Base-by-base conservation (phyloP, 2,888 invertebrate genomes). In the Nemotelus pantherinus region DNA sequence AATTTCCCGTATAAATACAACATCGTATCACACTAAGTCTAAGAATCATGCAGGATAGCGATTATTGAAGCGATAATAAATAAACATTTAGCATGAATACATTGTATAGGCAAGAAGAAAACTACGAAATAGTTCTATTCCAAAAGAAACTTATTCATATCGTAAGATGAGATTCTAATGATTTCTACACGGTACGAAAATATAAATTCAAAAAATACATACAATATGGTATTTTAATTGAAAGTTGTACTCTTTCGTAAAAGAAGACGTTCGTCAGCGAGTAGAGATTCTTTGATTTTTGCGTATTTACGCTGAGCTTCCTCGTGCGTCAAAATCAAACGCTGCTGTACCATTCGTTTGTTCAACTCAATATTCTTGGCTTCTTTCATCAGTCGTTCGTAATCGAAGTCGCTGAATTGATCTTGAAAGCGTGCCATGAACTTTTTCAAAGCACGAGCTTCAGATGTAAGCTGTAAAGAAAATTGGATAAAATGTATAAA, bases 271-370 rank as follows among this genome's bases (percentile, higher is more conserved):
- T 80, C 45, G 79, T 87, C 87, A 39, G 82, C 82, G 3, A 83
- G 79, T 50, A 87, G 77, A 0, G 85, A 82, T 6, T 82, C 82
- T 67, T 86, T 86, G 2, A 87, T 84, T 58, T 82, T 79, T 74
- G 85, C 85, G 76, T 85, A 87, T 80, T 87, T 87, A 75, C 83
- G 84, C 77, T 86, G 85, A 1, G 86, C 85, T 57, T 86, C 84
- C 58, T 87, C 85, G 77, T 87, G 86, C 1, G 86, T 85, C 3
- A 85, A 78, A 0, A 84, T 85, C 75, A 87, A 80, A 2, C 87
- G 83, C 77, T 86, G 86, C 76, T 86, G 86, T 0, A 87, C 84
- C 83, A 87, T 86, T n/a, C 87, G 83, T 77, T 86, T 86, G 68
- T 86, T 83, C 0, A 86, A 81, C 9, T 85, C 85, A 50, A 87